Evolutionary conservation across 2,113 vertebrate species (phyloP), one percentile per base, ranked within the genome.

Genomic region (Romanogobio albipinnatus): DNA sequence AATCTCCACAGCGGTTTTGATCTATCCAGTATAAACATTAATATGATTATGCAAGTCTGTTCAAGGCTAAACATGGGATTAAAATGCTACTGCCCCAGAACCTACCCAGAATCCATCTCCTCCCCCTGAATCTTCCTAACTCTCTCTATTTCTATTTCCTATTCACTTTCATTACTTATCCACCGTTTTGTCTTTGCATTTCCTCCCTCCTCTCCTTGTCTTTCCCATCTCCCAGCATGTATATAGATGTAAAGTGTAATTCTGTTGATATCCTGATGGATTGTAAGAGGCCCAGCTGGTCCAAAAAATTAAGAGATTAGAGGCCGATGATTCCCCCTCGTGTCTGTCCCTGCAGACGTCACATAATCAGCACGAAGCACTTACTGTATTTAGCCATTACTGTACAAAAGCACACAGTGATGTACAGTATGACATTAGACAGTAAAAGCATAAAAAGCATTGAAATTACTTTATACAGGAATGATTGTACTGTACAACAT

Each of bases 281-380:
- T 70, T 36, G 49, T 73, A 62, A 73, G 39, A 58, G 53, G 26
- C 7, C 53, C 84, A 85, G 84, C 84, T 81, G 84, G 24, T 85
- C 74, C 76, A 71, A 47, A 80, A 77, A 76, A 45, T 45, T 15
- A 45, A 71, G 84, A 56, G 83, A 79, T 79, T 79, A 85, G 64
- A 73, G 92, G 91, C 89, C 86, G 84, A 88, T 79, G 86, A 86
- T 84, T 89, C 90, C 84, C 82, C 84, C 76, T 70, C 66, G 51
- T 59, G 59, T 81, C 24, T 66, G 49, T 56, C 74, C 68, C 81
- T n/a, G 26, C 36, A 80, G 68, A 85, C 53, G 29, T 76, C 78
- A 81, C 76, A 87, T 33, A 75, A 83, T 77, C 86, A 83, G 9
- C 61, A 82, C 59, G 19, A 82, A 81, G 53, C 79, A 68, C 49